These are phyloP conservation scores for Pantelozetes paolii DNA, from an alignment of 2,888 invertebrate genomes.

Conservation along the genomic window DNA sequence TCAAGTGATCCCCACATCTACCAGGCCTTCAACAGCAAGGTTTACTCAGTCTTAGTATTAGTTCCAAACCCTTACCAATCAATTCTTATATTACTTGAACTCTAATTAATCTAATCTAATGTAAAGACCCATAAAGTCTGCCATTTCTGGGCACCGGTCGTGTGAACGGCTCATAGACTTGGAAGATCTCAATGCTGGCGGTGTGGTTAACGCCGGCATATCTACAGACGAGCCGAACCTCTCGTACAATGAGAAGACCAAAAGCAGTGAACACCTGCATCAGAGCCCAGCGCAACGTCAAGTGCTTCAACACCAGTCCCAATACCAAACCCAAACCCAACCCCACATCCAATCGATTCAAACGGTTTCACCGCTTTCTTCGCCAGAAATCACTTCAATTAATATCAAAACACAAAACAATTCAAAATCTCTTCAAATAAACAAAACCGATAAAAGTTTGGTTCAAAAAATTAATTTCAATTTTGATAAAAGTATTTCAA, in stretches of 20 bases:
- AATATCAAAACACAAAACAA: background rate
- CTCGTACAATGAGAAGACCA: background rate
- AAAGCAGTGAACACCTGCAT: background rate
- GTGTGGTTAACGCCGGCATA: slow-evolving; percentile 26
- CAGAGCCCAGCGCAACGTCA: background rate
- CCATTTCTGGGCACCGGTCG: slow-evolving; percentile 14
- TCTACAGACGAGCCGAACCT: background rate
- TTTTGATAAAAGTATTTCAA: background rate
- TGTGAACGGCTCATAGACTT: slow-evolving; percentile 13
- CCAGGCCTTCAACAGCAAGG: slow-evolving; percentile 33
- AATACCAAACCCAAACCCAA: background rate
- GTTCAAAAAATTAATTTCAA: background rate
- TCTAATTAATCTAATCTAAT: background rate
- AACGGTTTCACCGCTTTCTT: slow-evolving; percentile 25
- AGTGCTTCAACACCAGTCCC: background rate
- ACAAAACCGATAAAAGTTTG: background rate
- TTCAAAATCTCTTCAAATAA: background rate
- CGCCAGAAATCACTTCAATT: slow-evolving; percentile 8
- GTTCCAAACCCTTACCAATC: too few species aligned
- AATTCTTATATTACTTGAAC: background rate
- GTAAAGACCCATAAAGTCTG: background rate
- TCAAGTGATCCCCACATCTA: slow-evolving; percentile 32
- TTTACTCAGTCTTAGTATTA: too few species aligned
- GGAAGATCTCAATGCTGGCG: slow-evolving; percentile 14
- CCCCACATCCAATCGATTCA: background rate